These are phyloP conservation scores for Mormyrops boulengeri DNA, from an alignment of 2,797 vertebrate species.

Conservation along the genomic window DNA sequence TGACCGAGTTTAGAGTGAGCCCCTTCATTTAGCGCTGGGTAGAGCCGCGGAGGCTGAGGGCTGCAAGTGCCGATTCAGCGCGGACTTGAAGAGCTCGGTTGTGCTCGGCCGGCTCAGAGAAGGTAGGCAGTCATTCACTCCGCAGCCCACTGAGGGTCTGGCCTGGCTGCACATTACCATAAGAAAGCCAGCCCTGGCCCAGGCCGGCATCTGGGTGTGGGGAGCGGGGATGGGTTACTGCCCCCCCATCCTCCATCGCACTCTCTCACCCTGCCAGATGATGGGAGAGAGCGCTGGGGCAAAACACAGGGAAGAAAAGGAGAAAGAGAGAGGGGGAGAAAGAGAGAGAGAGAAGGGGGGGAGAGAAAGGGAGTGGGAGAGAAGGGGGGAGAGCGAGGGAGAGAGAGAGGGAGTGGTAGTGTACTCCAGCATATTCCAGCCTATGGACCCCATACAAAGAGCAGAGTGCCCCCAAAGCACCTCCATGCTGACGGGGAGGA, in stretches of 20 bases:
- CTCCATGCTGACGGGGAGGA: background rate
- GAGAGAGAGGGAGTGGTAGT: background rate
- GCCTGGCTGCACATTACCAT: slow-evolving; percentile 3
- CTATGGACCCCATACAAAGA: background rate
- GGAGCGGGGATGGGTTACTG: background rate
- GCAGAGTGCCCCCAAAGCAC: background rate
- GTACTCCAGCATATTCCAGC: background rate
- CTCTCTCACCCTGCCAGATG: background rate
- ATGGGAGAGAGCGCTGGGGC: background rate
- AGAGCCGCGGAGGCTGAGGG: background rate
- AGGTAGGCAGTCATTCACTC: background rate
- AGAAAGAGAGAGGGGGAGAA: background rate
- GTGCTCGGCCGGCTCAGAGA: background rate
- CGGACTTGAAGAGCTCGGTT: background rate
- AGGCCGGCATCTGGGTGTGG: background rate
- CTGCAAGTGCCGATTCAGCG: background rate
- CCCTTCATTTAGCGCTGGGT: background rate
- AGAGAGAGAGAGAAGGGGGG: background rate
- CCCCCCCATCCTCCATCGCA: background rate
- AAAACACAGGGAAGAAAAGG: background rate
- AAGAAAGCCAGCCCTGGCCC: background rate
- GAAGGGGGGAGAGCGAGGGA: background rate
- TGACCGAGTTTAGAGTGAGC: background rate
- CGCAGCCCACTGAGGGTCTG: background rate
- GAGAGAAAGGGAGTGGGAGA: background rate